These are phyloP conservation scores for Tetramorium simillimum DNA, from an alignment of 1,140 invertebrate genomes.

Conservation along the genomic window DNA sequence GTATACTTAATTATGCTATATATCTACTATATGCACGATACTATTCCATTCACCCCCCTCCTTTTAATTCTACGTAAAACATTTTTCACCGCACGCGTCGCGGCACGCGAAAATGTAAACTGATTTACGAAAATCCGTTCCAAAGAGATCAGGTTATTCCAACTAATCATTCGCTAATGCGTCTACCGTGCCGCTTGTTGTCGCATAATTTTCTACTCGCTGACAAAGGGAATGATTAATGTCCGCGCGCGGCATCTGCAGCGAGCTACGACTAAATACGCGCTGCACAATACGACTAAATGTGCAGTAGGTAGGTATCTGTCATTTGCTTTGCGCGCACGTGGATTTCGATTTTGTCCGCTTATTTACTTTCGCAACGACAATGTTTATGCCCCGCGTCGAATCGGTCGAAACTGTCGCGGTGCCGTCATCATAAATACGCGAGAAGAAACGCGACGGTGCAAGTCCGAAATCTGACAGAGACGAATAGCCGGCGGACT, in stretches of 20 bases:
- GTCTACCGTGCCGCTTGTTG: too few relatives aligned
- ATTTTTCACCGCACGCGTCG: neutral
- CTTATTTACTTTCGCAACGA: constrained; percentile 32
- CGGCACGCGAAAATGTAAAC: neutral
- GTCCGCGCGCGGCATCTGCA: neutral
- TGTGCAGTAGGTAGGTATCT: too few relatives aligned
- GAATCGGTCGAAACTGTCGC: constrained; percentile 19
- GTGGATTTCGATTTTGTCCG: constrained; percentile 13
- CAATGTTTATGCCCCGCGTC: neutral
- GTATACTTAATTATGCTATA: neutral
- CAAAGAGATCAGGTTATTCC: constrained; percentile 13
- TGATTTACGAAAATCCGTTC: constrained; percentile 8
- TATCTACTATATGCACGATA: neutral
- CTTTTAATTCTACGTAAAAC: neutral
- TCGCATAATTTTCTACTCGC: constrained; percentile 29
- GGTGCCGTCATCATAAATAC: neutral
- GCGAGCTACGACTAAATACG: neutral
- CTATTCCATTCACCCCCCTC: neutral
- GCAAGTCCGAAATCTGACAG: constrained; percentile 56
- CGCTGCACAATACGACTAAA: neutral
- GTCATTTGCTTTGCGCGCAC: neutral
- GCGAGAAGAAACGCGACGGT: constrained; percentile 33
- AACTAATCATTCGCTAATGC: constrained; percentile 7
- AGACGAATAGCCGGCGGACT: constrained; percentile 47
- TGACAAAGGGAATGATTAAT: constrained; percentile 44